phyloP scores from a whole-genome alignment of 2,113 vertebrate species.

The Noctilio leporinus region DNA sequence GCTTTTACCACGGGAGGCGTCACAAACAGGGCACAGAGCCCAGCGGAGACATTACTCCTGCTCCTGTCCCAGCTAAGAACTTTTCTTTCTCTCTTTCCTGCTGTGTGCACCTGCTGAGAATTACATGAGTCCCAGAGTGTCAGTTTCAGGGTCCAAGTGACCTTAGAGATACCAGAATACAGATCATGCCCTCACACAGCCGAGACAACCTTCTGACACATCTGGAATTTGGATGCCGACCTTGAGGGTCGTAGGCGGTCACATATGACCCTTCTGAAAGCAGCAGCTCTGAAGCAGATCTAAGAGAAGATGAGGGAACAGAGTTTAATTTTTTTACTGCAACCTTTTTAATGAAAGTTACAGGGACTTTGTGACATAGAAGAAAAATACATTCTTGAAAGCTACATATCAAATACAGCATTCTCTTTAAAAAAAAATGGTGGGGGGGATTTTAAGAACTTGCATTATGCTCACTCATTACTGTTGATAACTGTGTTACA shows the following conservation, averaged over 20 bases:
- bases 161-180: neutral
- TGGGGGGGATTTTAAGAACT: neutral
- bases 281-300: neutral
- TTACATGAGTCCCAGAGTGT: neutral
- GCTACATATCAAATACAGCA: neutral
- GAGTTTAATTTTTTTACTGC: neutral
- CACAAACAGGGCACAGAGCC: neutral
- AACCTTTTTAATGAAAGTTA: neutral
- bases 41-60: neutral
- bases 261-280: neutral
- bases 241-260: neutral
- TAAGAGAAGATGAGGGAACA: neutral
- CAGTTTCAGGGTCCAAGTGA: conserved; percentile 45
- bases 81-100: neutral
- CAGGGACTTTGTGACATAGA: neutral
- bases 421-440: conserved; percentile 13
- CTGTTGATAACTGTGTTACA: neutral
- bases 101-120: neutral
- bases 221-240: neutral
- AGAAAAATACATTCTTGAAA: neutral
- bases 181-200: neutral
- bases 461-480: neutral
- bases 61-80: neutral
- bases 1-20: neutral
- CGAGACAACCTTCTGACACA: neutral